Base-by-base conservation (phyloP, 2,888 invertebrate species). In the Pristionchus maxplancki region DNA sequence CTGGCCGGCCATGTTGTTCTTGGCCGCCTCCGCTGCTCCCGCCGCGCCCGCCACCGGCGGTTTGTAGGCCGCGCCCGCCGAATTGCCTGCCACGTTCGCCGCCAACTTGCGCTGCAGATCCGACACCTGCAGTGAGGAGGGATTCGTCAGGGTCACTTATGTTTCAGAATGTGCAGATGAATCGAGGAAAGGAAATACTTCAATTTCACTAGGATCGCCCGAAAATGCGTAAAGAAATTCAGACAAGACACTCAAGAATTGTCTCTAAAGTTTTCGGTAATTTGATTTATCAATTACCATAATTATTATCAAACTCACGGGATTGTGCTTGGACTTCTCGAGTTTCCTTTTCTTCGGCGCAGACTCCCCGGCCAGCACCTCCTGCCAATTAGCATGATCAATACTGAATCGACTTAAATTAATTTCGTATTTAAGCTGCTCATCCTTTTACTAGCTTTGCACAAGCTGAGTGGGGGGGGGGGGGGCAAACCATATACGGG, bases 1-100 rank as follows among this genome's bases (percentile, higher is more conserved):
- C 24, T 40, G n/a, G 64, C 44, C 86, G 96, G 89, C 44, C n/a
- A 86, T n/a, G 5, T 67, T 37, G 82, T 31, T 53, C 82, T 48
- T 71, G 48, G 84, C 86, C 1, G 86, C 86, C 0, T 67, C 86
- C 96, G 58, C 58, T 88, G 62, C 86, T 11, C 96, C 86, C 96
- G 89, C 34, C n/a, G 89, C n/a, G 13, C 74, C 50, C 24, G 93
- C 94, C 13, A 93, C 87, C 4, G 92, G 89, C 17, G 94, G 94
- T 37, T 93, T 93, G 89, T 94, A 94, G 15, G 94, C 93, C 15
- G 88, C 83, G 34, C 90, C 91, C 17, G 89, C 87, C 20, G 89
- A 71, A 48, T 88, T 88, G 81, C 90, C 87, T 13, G 89, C 87
- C 24, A 91, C 48, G 58, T 87, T 89, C 11, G 89, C 82, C 0